Conservation (phyloP, 2,888 invertebrate species). For the Sericinus montela region DNA sequence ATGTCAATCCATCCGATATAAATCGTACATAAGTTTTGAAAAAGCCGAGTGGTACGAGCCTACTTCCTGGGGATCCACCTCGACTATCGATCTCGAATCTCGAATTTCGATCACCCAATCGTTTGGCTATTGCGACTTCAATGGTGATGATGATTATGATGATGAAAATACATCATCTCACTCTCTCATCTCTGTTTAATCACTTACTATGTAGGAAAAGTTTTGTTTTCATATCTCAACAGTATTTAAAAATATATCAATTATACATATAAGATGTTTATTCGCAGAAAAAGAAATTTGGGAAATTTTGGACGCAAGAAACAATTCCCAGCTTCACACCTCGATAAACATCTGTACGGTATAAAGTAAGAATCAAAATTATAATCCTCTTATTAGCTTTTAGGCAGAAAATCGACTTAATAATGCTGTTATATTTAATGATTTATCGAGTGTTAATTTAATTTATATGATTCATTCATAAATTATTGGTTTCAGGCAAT, state of each 20-base stretch:
- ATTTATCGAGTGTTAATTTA: background rate
- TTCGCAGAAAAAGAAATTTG: conserved; percentile 8
- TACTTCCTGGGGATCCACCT: no score
- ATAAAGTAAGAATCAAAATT: conserved; percentile 7
- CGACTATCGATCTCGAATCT: no score
- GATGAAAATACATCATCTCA: no score
- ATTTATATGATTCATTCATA: background rate
- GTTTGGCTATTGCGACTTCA: no score
- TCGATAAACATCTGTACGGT: conserved; percentile 2
- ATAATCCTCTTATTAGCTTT: background rate
- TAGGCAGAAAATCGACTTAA: background rate
- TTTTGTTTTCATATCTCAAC: background rate
- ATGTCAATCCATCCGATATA: no score
- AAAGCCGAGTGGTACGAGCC: no score
- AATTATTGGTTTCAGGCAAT: conserved; percentile 34
- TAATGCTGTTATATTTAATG: background rate
- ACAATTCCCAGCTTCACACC: background rate
- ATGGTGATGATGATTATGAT: no score
- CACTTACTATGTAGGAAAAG: no score
- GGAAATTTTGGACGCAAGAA: conserved; percentile 7
- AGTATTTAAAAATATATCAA: no score
- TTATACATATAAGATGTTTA: background rate
- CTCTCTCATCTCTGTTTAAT: no score
- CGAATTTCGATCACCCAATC: no score
- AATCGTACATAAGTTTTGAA: no score